Conservation (phyloP, 2,113 vertebrate genomes). For the Blennius ocellaris region DNA sequence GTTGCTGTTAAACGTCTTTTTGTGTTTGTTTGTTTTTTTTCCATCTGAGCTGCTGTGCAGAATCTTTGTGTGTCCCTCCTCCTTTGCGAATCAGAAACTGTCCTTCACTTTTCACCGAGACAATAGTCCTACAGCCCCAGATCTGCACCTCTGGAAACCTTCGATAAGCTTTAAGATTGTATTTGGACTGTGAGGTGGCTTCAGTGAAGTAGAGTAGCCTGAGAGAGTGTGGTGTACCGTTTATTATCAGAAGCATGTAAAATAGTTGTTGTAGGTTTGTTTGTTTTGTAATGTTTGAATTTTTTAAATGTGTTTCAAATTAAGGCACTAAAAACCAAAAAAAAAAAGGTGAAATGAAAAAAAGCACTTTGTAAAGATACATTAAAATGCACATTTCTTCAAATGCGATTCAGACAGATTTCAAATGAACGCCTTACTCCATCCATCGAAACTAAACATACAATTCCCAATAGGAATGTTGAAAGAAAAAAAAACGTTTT, state of each 20-base stretch:
- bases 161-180: slow-evolving; percentile 78
- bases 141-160: slow-evolving; percentile 56
- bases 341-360: slow-evolving; percentile 77
- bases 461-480: slow-evolving; percentile 15
- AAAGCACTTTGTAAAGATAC: slow-evolving; percentile 81
- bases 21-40: neutral
- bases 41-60: slow-evolving; percentile 46
- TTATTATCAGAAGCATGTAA: slow-evolving; percentile 59
- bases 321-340: slow-evolving; percentile 82
- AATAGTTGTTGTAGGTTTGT: slow-evolving; percentile 46
- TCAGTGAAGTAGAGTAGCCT: slow-evolving; percentile 25
- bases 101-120: slow-evolving; percentile 35
- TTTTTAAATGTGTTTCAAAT: slow-evolving; percentile 64
- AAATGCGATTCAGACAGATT: slow-evolving; percentile 53
- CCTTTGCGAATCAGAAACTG: slow-evolving; percentile 34
- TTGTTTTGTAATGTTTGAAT: slow-evolving; percentile 50
- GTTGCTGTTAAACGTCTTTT: slow-evolving; percentile 51
- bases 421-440: slow-evolving; percentile 66
- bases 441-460: neutral
- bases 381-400: slow-evolving; percentile 75
- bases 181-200: slow-evolving; percentile 34
- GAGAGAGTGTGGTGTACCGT: slow-evolving; percentile 28
- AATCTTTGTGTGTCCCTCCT: slow-evolving; percentile 13
- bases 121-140: slow-evolving; percentile 30
- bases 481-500: slow-evolving; percentile 3